A percentile compares a stretch with the other conserved stretches of the same genome.
Evolutionary conservation across 2,797 vertebrate species (phyloP).

Genomic region (Lates japonicus): DNA sequence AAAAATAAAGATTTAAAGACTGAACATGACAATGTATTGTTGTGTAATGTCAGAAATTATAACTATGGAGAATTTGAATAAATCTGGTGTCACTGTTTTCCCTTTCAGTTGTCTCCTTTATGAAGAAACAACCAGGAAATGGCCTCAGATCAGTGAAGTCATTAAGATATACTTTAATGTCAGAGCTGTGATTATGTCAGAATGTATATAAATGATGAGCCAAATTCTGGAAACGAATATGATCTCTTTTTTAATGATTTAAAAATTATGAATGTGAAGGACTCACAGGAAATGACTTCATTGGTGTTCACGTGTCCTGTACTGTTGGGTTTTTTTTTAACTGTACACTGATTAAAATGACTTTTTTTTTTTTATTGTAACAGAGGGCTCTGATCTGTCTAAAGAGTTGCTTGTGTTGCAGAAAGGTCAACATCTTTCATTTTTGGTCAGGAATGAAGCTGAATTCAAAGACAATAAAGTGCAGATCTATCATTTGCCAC

Average conservation of each 20-base stretch:
- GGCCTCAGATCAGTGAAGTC: slow-evolving; percentile 18
- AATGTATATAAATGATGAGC: slow-evolving; percentile 60
- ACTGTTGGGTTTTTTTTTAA: neutral
- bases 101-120: neutral
- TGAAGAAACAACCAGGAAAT: neutral
- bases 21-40: neutral
- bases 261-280: slow-evolving; percentile 1
- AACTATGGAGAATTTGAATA: neutral
- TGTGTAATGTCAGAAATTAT: neutral
- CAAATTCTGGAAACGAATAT: slow-evolving; percentile 52
- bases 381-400: neutral
- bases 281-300: slow-evolving; percentile 20
- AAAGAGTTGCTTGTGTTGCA: neutral
- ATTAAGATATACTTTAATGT: neutral
- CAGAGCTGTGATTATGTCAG: slow-evolving; percentile 48
- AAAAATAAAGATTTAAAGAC: slow-evolving; percentile 10
- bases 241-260: slow-evolving; percentile 34
- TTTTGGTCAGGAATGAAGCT: no score
- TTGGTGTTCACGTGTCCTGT: neutral
- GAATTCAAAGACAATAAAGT: no score
- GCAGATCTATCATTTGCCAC: no score
- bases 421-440: no score
- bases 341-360: slow-evolving; percentile 53
- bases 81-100: neutral
- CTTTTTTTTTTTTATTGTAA: slow-evolving; percentile 23